phyloP scores from a whole-genome alignment of 2,797 vertebrate species.

The Amblyopsis hoosieri region DNA sequence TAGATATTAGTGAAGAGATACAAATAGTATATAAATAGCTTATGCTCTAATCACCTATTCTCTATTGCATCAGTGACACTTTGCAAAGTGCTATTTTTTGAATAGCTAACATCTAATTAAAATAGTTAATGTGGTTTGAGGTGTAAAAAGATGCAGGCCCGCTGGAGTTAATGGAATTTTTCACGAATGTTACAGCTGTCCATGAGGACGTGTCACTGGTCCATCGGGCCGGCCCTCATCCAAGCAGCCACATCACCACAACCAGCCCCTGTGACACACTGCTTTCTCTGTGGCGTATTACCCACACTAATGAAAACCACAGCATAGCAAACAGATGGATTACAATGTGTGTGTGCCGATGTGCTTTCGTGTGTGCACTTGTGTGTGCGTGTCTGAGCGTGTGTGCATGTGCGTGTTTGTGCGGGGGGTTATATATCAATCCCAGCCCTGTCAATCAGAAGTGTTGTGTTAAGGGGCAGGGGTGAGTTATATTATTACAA shows the following conservation, averaged over 20 bases:
- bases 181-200: constrained; percentile 12
- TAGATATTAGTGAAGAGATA: no score
- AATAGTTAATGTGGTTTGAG: background rate
- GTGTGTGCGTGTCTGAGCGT: constrained; percentile 22
- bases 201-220: constrained; percentile 49
- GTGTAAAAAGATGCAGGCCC: background rate
- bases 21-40: no score
- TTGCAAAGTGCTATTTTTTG: constrained; percentile 3
- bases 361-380: background rate
- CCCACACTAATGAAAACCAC: constrained; percentile 57
- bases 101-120: background rate
- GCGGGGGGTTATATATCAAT: constrained; percentile 16
- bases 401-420: constrained; percentile 14
- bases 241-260: constrained; percentile 62
- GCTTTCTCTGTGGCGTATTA: constrained; percentile 52
- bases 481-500: constrained; percentile 10
- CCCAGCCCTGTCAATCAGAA: constrained; percentile 31
- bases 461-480: constrained; percentile 18
- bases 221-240: constrained; percentile 45
- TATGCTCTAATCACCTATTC: no score
- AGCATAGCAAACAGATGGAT: constrained; percentile 25
- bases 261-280: constrained; percentile 28
- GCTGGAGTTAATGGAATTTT: no score
- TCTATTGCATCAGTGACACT: no score
- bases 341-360: constrained; percentile 2